These are phyloP conservation scores for Scaptomyza polygonia DNA, from an alignment of 2,888 invertebrate species.

Conservation along the genomic window DNA sequence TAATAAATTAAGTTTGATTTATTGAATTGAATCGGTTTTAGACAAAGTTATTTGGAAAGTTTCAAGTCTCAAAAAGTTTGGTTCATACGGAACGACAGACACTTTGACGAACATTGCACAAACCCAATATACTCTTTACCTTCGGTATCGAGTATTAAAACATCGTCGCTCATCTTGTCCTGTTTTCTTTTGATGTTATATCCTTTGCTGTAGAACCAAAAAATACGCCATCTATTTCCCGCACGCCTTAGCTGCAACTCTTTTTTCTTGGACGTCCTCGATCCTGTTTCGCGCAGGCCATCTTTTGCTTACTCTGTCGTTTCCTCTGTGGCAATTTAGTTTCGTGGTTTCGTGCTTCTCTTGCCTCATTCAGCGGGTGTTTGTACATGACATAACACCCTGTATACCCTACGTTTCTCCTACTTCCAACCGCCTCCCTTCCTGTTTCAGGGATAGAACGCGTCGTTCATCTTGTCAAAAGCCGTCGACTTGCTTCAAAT, in stretches of 20 bases:
- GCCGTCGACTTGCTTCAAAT: conserved; percentile 59
- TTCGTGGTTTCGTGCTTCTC: conserved; percentile 74
- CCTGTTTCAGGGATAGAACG: background rate
- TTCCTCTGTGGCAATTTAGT: conserved; percentile 64
- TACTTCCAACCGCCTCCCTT: background rate
- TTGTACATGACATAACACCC: conserved; percentile 51
- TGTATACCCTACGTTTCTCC: background rate
- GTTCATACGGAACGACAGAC: too few species aligned
- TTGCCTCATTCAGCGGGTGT: conserved; percentile 11
- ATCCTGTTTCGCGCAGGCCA: conserved; percentile 20
- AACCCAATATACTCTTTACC: too few species aligned
- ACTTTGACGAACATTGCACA: too few species aligned
- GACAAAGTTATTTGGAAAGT: too few species aligned
- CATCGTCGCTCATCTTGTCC: background rate
- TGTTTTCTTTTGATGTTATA: conserved; percentile 5
- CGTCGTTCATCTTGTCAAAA: conserved; percentile 62
- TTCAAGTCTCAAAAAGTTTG: too few species aligned
- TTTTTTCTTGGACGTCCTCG: conserved; percentile 9
- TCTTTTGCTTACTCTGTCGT: conserved; percentile 2
- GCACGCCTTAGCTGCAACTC: conserved; percentile 44
- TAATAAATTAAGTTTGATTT: too few species aligned
- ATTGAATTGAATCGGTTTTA: too few species aligned
- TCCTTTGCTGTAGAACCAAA: conserved; percentile 56
- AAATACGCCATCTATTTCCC: conserved; percentile 77
- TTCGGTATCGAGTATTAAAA: too few species aligned